A percentile compares a stretch with the other conserved stretches of the same genome.
Conservation (phyloP, 2,113 vertebrate species). For the Zosterops borbonicus region DNA sequence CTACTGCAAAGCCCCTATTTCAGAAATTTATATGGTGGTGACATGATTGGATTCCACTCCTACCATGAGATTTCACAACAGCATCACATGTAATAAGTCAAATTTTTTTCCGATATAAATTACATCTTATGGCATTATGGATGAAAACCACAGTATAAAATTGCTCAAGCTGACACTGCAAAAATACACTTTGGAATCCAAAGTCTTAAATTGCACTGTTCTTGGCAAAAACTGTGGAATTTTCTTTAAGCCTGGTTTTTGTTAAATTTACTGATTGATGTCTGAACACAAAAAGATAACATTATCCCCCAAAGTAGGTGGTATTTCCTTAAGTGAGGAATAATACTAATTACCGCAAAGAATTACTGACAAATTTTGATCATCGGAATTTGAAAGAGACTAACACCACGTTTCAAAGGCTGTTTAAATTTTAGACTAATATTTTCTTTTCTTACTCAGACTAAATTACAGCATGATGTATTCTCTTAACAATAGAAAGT, state of each 20-base stretch:
- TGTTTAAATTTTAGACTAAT: background rate
- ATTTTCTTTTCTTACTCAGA: background rate
- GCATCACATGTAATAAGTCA: background rate
- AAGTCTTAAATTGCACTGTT: background rate
- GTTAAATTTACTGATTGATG: background rate
- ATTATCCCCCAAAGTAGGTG: background rate
- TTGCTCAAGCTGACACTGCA: slow-evolving; percentile 19
- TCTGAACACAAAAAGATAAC: slow-evolving; percentile 7
- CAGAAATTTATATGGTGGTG: slow-evolving; percentile 36
- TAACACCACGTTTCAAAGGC: background rate
- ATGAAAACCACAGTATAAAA: slow-evolving; percentile 14
- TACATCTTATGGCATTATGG: background rate
- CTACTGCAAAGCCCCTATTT: background rate
- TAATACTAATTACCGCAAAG: background rate
- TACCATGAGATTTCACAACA: slow-evolving; percentile 36
- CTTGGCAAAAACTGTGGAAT: background rate
- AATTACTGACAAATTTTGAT: slow-evolving; percentile 8
- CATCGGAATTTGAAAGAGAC: background rate
- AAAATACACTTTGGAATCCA: slow-evolving; percentile 32
- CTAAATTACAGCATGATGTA: background rate
- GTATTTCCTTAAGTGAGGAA: slow-evolving; percentile 7
- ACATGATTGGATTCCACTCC: slow-evolving; percentile 36
- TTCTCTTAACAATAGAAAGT: background rate
- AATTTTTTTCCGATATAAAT: slow-evolving; percentile 29
- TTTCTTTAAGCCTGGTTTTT: background rate